These are phyloP conservation scores for Capitulum mitella DNA, from an alignment of 2,888 invertebrate genomes.

Conservation along the genomic window DNA sequence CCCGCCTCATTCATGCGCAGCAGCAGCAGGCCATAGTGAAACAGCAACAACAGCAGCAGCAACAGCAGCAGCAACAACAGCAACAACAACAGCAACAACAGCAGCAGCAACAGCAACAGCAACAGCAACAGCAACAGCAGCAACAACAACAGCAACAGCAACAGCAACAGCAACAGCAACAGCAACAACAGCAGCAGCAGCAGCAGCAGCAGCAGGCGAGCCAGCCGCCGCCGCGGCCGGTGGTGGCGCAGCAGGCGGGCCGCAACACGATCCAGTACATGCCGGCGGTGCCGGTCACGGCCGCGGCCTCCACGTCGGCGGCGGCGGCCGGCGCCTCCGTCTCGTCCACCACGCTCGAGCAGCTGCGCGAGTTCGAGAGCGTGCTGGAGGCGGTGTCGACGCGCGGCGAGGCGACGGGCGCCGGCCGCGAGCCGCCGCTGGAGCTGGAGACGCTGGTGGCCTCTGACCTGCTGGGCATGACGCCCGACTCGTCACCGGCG, in stretches of 20 bases:
- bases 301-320: conserved; percentile 17
- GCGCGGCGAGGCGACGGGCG: conserved; percentile 31
- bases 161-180: neutral
- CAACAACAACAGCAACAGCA: neutral
- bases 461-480: conserved; percentile 35
- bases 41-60: neutral
- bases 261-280: conserved; percentile 27
- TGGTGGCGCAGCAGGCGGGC: conserved; percentile 27
- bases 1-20: neutral
- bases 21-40: conserved; percentile 9
- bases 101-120: neutral
- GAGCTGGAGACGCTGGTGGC: conserved; percentile 35
- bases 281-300: conserved; percentile 29
- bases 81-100: conserved; percentile 10
- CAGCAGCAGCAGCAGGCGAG: conserved; percentile 25
- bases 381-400: conserved; percentile 63
- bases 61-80: conserved; percentile 3
- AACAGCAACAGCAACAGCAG: neutral
- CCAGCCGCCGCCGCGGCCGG: conserved; percentile 27
- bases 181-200: neutral
- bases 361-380: conserved; percentile 69
- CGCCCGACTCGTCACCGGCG: conserved; percentile 34
- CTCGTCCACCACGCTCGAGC: conserved; percentile 67
- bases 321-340: conserved; percentile 47
- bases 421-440: conserved; percentile 28